Evolutionary conservation across 2,888 invertebrate species (phyloP).

Genomic region (Endomychus coccineus): DNA sequence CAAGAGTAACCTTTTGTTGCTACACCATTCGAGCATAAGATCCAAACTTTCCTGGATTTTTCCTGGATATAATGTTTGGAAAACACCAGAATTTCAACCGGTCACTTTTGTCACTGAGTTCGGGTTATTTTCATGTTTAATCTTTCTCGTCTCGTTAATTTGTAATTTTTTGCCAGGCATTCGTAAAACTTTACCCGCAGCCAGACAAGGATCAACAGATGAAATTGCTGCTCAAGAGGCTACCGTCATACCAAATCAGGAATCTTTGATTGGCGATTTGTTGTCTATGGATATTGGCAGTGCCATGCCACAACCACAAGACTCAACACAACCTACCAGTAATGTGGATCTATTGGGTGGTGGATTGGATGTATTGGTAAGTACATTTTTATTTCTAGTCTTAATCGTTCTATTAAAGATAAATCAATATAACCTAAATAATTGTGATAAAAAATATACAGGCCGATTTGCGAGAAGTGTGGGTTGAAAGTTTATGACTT

Average conservation of each 20-base stretch:
- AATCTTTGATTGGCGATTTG: conserved; percentile 93
- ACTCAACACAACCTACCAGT: conserved; percentile 50
- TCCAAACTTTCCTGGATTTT: too few relatives aligned
- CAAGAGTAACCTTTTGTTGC: too few relatives aligned
- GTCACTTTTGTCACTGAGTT: too few relatives aligned
- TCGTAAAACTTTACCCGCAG: conserved; percentile 72
- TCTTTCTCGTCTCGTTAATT: too few relatives aligned
- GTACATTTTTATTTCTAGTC: conserved; percentile 23
- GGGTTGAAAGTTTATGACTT: too few relatives aligned
- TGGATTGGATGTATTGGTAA: conserved; percentile 79
- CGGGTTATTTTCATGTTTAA: too few relatives aligned
- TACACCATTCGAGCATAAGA: too few relatives aligned
- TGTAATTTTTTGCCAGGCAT: conserved; percentile 62
- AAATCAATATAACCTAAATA: not conserved
- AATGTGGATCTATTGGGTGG: conserved; percentile 82
- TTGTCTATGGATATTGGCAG: conserved; percentile 92
- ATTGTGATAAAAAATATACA: too few relatives aligned
- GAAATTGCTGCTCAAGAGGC: conserved; percentile 40
- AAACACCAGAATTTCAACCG: too few relatives aligned
- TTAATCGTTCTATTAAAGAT: conserved; percentile 16
- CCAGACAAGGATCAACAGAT: conserved; percentile 48
- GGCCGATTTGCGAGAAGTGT: too few relatives aligned
- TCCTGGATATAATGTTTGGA: too few relatives aligned
- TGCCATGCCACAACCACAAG: conserved; percentile 49
- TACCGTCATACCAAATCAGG: conserved; percentile 72